phyloP scores from a whole-genome alignment of 2,113 vertebrate species.

The Ondatra zibethicus region DNA sequence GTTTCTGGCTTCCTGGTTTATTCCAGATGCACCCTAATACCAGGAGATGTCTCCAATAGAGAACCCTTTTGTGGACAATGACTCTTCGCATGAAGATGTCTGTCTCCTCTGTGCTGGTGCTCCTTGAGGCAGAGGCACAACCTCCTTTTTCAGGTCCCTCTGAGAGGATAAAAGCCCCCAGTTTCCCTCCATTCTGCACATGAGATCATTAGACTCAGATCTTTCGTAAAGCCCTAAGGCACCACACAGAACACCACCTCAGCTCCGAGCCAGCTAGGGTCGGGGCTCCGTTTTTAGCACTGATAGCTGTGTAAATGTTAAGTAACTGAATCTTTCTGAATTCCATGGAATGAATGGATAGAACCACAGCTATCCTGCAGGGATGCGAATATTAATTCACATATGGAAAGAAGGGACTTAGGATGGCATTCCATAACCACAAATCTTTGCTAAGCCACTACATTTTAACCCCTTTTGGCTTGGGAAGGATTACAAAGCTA shows the following conservation, averaged over 20 bases:
- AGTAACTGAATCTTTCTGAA: background rate
- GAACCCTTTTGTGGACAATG: background rate
- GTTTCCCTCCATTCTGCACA: background rate
- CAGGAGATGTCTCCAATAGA: background rate
- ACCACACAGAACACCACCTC: background rate
- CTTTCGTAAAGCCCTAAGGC: background rate
- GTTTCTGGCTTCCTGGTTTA: background rate
- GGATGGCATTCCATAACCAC: background rate
- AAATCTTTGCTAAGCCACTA: background rate
- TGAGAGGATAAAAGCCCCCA: too few species aligned
- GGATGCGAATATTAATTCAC: background rate
- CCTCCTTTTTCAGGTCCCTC: background rate
- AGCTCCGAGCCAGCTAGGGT: background rate
- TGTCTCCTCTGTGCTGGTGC: background rate
- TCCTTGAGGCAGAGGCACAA: background rate
- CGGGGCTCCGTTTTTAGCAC: background rate
- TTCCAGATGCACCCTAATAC: background rate
- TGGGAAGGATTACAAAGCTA: background rate
- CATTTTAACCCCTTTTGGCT: background rate
- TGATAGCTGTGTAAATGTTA: background rate
- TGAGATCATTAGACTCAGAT: background rate
- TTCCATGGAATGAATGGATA: background rate
- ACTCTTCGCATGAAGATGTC: background rate
- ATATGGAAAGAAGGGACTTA: background rate
- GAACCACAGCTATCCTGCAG: background rate